Conservation (phyloP, 2,888 invertebrate genomes). For the Teinopalpus imperialis region DNA sequence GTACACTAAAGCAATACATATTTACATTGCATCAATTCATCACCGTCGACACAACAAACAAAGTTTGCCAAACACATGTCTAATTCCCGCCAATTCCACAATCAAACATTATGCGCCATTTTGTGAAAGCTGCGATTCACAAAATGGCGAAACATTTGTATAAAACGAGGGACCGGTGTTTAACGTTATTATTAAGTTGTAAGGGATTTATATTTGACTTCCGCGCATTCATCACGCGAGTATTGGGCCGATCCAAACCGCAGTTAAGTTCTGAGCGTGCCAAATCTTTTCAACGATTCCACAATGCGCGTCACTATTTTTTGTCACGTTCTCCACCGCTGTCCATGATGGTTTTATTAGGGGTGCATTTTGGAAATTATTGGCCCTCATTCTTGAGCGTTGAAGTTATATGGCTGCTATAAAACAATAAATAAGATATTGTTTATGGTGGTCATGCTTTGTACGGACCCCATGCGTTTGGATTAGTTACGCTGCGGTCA, state of each 20-base stretch:
- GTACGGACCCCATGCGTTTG: conserved; percentile 67
- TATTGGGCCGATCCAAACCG: conserved; percentile 47
- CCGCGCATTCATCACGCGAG: conserved; percentile 68
- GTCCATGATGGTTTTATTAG: conserved; percentile 74
- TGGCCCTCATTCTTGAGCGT: conserved; percentile 58
- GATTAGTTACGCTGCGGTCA: conserved; percentile 50
- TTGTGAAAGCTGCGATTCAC: conserved; percentile 62
- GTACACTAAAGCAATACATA: background rate
- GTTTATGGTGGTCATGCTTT: conserved; percentile 56
- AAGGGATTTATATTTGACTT: conserved; percentile 67
- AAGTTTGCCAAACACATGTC: conserved; percentile 61
- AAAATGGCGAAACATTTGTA: conserved; percentile 73
- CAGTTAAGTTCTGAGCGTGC: conserved; percentile 54
- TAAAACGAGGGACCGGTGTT: conserved; percentile 70
- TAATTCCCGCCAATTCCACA: conserved; percentile 59
- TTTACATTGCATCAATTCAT: conserved; percentile 46
- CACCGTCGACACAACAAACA: conserved; percentile 60
- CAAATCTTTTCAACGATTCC: conserved; percentile 55
- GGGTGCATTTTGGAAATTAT: conserved; percentile 66
- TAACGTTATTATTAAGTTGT: conserved; percentile 75
- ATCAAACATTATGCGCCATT: conserved; percentile 54
- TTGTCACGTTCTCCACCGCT: conserved; percentile 29
- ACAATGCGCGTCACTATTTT: conserved; percentile 48
- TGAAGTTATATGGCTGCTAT: conserved; percentile 71
- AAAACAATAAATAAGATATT: conserved; percentile 77